These are phyloP conservation scores for Microtus montanus DNA, from an alignment of 2,113 vertebrate genomes.

Conservation along the genomic window DNA sequence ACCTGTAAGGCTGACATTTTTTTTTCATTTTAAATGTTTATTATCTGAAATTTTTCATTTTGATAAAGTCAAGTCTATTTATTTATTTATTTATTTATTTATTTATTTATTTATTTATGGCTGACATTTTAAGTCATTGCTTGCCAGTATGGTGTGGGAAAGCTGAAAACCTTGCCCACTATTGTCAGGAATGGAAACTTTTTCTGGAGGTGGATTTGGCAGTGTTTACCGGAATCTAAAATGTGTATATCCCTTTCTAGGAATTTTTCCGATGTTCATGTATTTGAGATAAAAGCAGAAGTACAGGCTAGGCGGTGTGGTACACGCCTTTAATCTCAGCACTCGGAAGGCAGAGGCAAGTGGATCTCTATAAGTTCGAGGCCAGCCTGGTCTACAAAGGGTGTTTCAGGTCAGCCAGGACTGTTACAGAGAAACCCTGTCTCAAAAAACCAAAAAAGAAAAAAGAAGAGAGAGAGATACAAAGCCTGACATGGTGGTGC, in stretches of 20 bases:
- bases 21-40: too few species aligned
- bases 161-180: background rate
- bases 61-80: too few species aligned
- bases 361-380: too few species aligned
- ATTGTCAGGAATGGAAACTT: background rate
- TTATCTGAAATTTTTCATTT: too few species aligned
- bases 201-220: constrained; percentile 23
- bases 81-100: background rate
- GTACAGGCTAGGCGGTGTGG: background rate
- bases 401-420: too few species aligned
- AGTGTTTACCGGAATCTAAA: constrained; percentile 4
- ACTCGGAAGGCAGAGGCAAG: background rate
- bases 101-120: background rate
- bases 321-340: background rate
- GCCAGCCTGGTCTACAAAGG: too few species aligned
- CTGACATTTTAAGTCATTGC: background rate
- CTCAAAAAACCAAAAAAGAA: background rate
- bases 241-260: background rate
- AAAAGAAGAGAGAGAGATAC: too few species aligned
- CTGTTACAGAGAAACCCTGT: background rate
- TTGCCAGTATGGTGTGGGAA: background rate
- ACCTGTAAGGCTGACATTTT: background rate
- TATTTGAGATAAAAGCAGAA: background rate
- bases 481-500: background rate
- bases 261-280: constrained; percentile 7